phyloP scores from a whole-genome alignment of 2,113 vertebrate genomes.

The Dunckerocampus dactyliophorus region DNA sequence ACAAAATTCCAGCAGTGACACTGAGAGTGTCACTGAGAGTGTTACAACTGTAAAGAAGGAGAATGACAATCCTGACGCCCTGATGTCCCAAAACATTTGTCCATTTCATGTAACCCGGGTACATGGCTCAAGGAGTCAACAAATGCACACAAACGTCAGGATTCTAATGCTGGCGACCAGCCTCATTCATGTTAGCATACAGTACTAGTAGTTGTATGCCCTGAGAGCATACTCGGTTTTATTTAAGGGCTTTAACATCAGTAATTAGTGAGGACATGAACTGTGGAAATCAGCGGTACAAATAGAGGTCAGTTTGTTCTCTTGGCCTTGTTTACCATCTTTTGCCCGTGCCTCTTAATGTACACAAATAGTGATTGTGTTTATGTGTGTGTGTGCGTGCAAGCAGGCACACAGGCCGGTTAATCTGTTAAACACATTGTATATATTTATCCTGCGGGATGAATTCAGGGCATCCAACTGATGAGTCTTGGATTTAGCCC shows the following conservation, averaged over 20 bases:
- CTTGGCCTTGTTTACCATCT: conserved; percentile 57
- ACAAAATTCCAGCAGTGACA: no score
- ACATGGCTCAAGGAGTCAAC: no score
- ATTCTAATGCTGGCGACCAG: no score
- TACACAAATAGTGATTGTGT: conserved; percentile 23
- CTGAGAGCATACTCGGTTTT: conserved; percentile 1
- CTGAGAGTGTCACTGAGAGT: no score
- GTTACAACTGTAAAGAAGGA: no score
- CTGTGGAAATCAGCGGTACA: conserved; percentile 14
- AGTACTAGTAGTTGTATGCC: neutral
- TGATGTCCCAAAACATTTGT: no score
- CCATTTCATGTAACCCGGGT: no score
- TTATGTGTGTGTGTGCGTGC: conserved; percentile 10
- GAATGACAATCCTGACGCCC: no score
- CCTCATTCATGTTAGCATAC: no score
- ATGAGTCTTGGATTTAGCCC: conserved; percentile 62
- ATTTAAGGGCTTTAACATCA: conserved; percentile 23
- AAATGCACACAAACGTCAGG: no score
- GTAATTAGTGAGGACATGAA: conserved; percentile 31
- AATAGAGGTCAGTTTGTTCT: conserved; percentile 55
- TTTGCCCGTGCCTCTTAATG: conserved; percentile 42
- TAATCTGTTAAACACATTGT: conserved; percentile 65
- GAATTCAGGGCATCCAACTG: conserved; percentile 59
- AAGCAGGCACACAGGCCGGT: neutral
- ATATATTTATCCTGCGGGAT: conserved; percentile 62